These are phyloP conservation scores for Fabriciana adippe DNA, from an alignment of 2,888 invertebrate species.

Conservation along the genomic window DNA sequence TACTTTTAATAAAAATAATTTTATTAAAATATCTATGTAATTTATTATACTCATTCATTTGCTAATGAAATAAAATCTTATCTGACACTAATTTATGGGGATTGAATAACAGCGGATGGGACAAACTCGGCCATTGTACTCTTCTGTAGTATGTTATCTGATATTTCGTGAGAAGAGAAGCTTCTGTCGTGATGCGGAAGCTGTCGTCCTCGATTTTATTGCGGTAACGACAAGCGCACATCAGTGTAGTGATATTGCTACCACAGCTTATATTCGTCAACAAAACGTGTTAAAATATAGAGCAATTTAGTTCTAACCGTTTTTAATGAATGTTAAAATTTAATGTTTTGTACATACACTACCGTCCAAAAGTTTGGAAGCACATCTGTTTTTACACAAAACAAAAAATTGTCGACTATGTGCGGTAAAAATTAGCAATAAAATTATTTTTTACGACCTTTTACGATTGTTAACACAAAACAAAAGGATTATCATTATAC, in stretches of 20 bases:
- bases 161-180: slow-evolving; percentile 26
- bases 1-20: too few relatives aligned
- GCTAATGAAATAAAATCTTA: slow-evolving; percentile 2
- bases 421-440: too few relatives aligned
- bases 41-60: background rate
- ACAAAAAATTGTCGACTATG: too few relatives aligned
- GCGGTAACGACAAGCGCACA: slow-evolving; percentile 20
- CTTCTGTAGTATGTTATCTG: slow-evolving; percentile 23
- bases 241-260: slow-evolving; percentile 12
- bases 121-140: slow-evolving; percentile 23
- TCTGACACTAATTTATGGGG: slow-evolving; percentile 22
- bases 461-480: too few relatives aligned
- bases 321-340: background rate
- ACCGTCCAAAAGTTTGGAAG: too few relatives aligned
- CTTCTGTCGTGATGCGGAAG: slow-evolving; percentile 25
- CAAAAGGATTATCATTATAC: too few relatives aligned
- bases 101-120: slow-evolving; percentile 23
- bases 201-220: slow-evolving; percentile 28
- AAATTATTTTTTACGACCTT: too few relatives aligned
- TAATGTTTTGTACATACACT: too few relatives aligned
- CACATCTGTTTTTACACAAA: too few relatives aligned
- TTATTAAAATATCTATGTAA: background rate
- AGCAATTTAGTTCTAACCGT: slow-evolving; percentile 3
- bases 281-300: slow-evolving; percentile 4
- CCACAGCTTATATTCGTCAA: slow-evolving; percentile 8